A percentile compares a stretch with the other conserved stretches of the same genome.
Conservation (phyloP, 2,888 invertebrate species). For the Tenthredo livida region DNA sequence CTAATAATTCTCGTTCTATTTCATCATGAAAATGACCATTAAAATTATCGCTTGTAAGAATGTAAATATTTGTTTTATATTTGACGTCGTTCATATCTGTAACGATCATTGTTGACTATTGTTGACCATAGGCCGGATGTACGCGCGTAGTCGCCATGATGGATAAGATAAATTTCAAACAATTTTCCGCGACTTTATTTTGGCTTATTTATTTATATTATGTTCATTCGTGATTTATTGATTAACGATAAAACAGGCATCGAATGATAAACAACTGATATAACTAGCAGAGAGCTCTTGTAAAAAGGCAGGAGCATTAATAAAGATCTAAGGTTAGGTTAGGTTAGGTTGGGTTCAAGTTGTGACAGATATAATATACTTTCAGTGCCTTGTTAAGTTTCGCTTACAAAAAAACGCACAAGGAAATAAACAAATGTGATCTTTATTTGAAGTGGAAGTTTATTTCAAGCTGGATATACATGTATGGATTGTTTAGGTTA, state of each 20-base stretch:
- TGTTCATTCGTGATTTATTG: neutral
- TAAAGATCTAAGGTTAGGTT: neutral
- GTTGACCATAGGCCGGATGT: neutral
- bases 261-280: neutral
- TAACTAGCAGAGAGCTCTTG: neutral
- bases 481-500: neutral
- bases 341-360: neutral
- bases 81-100: neutral
- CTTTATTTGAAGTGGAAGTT: neutral
- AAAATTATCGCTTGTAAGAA: neutral
- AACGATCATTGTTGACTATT: neutral
- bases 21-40: neutral
- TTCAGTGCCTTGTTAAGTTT: neutral
- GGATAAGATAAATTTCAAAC: neutral
- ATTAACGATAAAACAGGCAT: neutral
- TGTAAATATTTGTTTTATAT: neutral
- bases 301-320: neutral
- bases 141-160: neutral
- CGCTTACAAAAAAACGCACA: neutral
- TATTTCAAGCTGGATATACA: neutral
- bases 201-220: neutral
- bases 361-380: neutral
- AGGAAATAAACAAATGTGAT: neutral
- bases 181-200: neutral
- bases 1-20: neutral